Evolutionary conservation across 2,113 vertebrate genomes (phyloP).

Genomic region (Hassar affinis): DNA sequence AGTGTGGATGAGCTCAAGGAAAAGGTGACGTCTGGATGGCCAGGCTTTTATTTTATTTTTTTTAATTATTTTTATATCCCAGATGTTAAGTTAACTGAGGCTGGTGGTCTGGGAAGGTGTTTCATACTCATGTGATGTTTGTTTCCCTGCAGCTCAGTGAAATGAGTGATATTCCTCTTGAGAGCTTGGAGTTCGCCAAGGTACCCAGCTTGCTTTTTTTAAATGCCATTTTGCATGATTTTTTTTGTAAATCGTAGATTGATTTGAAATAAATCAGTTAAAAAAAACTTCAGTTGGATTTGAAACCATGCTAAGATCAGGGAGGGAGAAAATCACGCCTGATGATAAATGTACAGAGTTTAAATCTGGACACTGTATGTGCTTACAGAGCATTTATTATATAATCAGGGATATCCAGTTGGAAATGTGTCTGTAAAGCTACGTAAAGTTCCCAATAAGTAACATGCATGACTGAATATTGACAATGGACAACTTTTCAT

Average conservation of each 20-base stretch:
- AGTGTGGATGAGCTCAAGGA: slow-evolving; percentile 93
- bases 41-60: background rate
- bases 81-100: background rate
- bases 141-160: slow-evolving; percentile 82
- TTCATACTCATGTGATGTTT: slow-evolving; percentile 16
- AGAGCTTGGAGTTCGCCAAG: slow-evolving; percentile 97
- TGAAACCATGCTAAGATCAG: background rate
- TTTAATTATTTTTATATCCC: no score
- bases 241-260: background rate
- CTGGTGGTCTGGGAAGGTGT: background rate
- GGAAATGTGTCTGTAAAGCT: background rate
- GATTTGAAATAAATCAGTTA: background rate
- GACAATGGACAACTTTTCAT: no score
- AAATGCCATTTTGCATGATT: no score
- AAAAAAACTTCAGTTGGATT: background rate
- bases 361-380: no score
- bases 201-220: slow-evolving; percentile 64
- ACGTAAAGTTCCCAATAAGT: background rate
- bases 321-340: background rate
- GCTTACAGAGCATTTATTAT: background rate
- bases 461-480: background rate
- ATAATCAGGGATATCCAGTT: background rate
- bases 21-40: slow-evolving; percentile 73
- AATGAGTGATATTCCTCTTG: slow-evolving; percentile 84
- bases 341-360: background rate